These are phyloP conservation scores for Labeo calbasu DNA, from an alignment of 2,797 vertebrate genomes.

Conservation along the genomic window DNA sequence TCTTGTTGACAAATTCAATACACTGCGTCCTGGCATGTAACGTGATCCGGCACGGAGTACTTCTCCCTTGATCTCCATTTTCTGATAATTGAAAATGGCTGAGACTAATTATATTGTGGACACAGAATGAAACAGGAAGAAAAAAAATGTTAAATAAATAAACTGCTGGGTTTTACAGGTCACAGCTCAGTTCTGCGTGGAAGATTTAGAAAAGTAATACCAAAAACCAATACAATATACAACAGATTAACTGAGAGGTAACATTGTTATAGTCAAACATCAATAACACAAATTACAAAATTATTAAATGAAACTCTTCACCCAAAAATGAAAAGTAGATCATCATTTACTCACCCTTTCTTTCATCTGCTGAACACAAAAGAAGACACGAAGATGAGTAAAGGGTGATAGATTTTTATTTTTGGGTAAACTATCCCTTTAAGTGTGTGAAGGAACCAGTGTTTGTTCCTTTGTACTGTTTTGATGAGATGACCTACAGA, in stretches of 20 bases:
- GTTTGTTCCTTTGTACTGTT: constrained; percentile 20
- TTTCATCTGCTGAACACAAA: background rate
- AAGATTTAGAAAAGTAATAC: background rate
- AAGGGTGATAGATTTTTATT: background rate
- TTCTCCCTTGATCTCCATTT: constrained; percentile 22
- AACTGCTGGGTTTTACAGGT: background rate
- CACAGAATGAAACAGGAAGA: constrained; percentile 1
- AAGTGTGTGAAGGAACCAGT: background rate
- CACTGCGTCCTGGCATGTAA: constrained; percentile 31
- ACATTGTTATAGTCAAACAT: background rate
- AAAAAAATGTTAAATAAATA: constrained; percentile 5
- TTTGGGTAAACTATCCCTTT: background rate
- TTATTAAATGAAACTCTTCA: background rate
- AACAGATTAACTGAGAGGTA: constrained; percentile 15
- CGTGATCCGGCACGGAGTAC: constrained; percentile 21
- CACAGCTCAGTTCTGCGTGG: background rate
- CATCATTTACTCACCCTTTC: background rate
- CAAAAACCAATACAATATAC: constrained; percentile 14
- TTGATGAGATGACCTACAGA: constrained; percentile 37
- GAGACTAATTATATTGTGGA: constrained; percentile 27
- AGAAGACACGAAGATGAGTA: background rate
- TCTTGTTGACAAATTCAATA: background rate
- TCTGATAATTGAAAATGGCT: constrained; percentile 1
- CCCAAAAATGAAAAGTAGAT: constrained; percentile 1
- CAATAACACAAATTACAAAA: background rate